Percentiles rank a stretch among this genome's conserved stretches.
These are phyloP conservation scores for Mus caroli DNA, from an alignment of 2,797 vertebrate species.

Conservation along the genomic window DNA sequence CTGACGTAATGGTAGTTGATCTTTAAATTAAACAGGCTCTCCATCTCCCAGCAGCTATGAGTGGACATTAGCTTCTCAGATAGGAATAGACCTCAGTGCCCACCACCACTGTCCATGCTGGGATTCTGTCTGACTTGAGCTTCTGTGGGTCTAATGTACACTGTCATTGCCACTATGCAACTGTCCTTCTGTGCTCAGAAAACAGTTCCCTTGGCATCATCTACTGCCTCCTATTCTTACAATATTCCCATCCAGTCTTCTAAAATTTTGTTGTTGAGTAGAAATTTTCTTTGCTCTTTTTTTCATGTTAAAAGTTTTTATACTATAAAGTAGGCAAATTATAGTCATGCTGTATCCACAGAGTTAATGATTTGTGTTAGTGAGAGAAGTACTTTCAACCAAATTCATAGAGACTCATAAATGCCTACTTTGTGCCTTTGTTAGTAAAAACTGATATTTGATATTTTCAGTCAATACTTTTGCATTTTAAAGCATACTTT, in stretches of 20 bases:
- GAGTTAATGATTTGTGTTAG: slow-evolving; percentile 2
- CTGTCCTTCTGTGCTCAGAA: background rate
- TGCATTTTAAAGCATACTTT: slow-evolving; percentile 17
- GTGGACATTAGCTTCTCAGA: background rate
- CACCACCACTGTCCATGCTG: background rate
- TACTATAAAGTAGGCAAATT: slow-evolving; percentile 60
- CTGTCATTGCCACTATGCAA: background rate
- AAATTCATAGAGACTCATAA: slow-evolving; percentile 56
- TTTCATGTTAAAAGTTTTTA: slow-evolving; percentile 36
- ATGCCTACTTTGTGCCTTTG: slow-evolving; percentile 1
- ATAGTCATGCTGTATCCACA: slow-evolving; percentile 31
- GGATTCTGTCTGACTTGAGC: background rate
- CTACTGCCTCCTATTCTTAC: background rate
- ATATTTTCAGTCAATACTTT: slow-evolving; percentile 38
- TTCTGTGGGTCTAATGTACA: too few species aligned
- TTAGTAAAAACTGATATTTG: slow-evolving; percentile 56
- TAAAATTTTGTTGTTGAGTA: background rate
- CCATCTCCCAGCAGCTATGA: background rate
- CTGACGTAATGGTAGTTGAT: background rate
- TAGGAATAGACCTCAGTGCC: background rate
- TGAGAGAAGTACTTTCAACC: slow-evolving; percentile 35
- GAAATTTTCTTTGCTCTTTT: background rate
- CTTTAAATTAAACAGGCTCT: background rate
- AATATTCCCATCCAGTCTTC: background rate
- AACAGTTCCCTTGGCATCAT: background rate